Evolutionary conservation across 2,888 invertebrate genomes (phyloP).

Genomic region (Callyntrura guangdongensis): DNA sequence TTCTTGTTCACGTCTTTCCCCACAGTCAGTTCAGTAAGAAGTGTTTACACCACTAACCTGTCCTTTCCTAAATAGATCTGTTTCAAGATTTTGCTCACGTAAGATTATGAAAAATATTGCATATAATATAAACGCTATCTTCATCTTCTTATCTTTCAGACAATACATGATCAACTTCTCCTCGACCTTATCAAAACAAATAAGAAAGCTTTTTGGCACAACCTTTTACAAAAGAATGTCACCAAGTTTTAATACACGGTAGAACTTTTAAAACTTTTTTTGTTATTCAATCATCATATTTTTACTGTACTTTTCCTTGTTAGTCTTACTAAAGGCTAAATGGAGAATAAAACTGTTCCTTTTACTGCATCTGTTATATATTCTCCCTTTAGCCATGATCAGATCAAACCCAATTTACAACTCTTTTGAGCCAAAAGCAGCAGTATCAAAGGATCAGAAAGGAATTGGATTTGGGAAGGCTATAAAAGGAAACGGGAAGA

Average conservation of each 20-base stretch:
- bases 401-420: not conserved
- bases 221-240: not conserved
- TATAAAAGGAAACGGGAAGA: not conserved
- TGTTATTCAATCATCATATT: not conserved
- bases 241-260: not conserved
- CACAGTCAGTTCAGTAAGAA: no score
- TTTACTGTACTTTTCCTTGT: not conserved
- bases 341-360: not conserved
- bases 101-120: conserved; percentile 6
- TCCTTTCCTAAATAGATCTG: no score
- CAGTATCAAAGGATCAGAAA: not conserved
- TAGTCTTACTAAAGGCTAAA: not conserved
- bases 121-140: no score
- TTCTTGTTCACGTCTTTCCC: no score
- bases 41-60: no score
- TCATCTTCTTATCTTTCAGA: conserved; percentile 36
- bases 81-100: conserved; percentile 14
- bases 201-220: not conserved
- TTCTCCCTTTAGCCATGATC: not conserved
- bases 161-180: conserved; percentile 43
- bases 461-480: not conserved
- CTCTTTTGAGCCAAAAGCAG: conserved; percentile 2
- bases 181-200: conserved; percentile 35
- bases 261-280: not conserved
- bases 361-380: not conserved